Evolutionary conservation across 2,113 vertebrate genomes (phyloP), one percentile per base, ranked within the genome.

Genomic region (Rhineura floridana): DNA sequence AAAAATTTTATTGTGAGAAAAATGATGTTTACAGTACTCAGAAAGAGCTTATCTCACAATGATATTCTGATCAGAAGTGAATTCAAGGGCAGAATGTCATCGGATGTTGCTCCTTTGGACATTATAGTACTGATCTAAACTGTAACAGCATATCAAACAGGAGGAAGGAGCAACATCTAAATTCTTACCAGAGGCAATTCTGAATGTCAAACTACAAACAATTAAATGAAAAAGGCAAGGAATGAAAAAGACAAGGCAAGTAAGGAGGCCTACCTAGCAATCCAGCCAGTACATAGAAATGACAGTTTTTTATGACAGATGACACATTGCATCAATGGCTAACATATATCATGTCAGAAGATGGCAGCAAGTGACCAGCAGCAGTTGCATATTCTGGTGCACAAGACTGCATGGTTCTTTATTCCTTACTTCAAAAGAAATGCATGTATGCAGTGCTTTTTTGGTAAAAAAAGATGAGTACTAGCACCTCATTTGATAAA

Each of bases 301-400:
- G 39, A 13, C 52, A 90, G 52, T n/a, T 69, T 2, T 11, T 75
- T 70, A 36, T 9, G 67, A 81, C 4, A 86, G 55, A 4, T 50
- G 84, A 82, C 48, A 86, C 33, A 72, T 59, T 13, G 36, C 36
- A 84, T 65, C 23, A 79, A 7, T 0, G 52, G 46, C 89, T 88
- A 92, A 72, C 55, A 70, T 2, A 63, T 17, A 25, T 76, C 21
- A 13, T 12, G 59, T 90, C 73, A 85, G 83, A 86, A 91, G 88
- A 76, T 90, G 91, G 91, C 88, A 90, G 77, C 75, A 91, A 89
- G 55, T 39, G 36, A 89, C 59, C 11, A 89, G 52, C 73, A 87
- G 76, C 77, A 28, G 79, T 76, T 70, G 70, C 46, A 55, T 36
- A 83, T 59, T 59, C 39, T 77, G 75, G 28, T 42, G 28, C 48